Conservation (phyloP, 1,140 invertebrate species). For the Tribolium madens region DNA sequence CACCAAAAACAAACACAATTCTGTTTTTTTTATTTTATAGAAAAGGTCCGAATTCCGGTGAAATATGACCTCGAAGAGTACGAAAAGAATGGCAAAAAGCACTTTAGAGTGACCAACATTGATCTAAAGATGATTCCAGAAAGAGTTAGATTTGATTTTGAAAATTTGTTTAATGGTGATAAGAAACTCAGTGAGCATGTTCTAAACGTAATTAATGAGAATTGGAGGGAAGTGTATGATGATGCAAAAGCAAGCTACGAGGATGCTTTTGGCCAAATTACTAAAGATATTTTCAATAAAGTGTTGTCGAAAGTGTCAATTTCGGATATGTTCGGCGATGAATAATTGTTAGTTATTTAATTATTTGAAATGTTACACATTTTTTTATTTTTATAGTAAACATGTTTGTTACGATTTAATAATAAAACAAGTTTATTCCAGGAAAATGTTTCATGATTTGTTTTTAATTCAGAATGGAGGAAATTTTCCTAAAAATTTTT, state of each 20-base stretch:
- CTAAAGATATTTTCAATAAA: background rate
- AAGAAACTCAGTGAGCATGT: constrained; percentile 51
- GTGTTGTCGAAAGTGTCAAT: background rate
- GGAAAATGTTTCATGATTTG: too few relatives aligned
- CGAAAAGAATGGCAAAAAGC: constrained; percentile 26
- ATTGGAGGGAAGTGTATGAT: constrained; percentile 48
- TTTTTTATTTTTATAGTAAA: background rate
- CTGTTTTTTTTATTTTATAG: constrained; percentile 1
- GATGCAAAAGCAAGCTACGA: constrained; percentile 5
- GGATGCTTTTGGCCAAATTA: background rate
- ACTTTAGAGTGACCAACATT: constrained; percentile 9
- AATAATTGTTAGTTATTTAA: background rate
- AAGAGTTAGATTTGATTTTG: constrained; percentile 32
- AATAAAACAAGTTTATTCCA: too few relatives aligned
- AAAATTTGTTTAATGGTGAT: constrained; percentile 55
- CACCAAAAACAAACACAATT: background rate
- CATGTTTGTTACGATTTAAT: too few relatives aligned
- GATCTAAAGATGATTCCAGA: constrained; percentile 6
- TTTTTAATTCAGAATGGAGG: too few relatives aligned
- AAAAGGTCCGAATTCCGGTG: constrained; percentile 17
- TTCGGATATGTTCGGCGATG: background rate
- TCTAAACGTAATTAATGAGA: constrained; percentile 51
- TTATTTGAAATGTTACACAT: background rate
- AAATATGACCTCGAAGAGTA: constrained; percentile 31
- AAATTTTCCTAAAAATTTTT: too few relatives aligned